A percentile compares a stretch with the other conserved stretches of the same genome.
These are phyloP conservation scores for Pipistrellus pygmaeus DNA, from an alignment of 2,797 vertebrate species.

Conservation along the genomic window DNA sequence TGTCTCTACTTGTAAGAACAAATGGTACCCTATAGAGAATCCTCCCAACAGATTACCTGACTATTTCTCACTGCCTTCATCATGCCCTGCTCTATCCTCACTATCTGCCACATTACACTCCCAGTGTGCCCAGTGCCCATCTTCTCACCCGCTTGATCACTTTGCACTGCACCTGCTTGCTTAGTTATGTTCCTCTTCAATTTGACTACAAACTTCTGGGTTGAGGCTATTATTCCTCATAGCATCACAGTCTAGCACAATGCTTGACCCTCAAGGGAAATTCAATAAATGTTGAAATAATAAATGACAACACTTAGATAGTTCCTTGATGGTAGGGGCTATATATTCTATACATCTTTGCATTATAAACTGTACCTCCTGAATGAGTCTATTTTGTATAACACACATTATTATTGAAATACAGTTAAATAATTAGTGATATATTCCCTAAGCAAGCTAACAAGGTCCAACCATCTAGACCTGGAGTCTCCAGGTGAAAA, in stretches of 20 bases:
- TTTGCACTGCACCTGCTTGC: background rate
- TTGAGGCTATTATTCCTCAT: background rate
- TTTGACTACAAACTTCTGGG: background rate
- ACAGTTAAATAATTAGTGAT: conserved; percentile 33
- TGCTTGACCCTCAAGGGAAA: background rate
- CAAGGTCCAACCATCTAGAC: background rate
- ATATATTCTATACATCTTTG: background rate
- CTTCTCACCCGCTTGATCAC: background rate
- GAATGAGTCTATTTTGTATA: background rate
- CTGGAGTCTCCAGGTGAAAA: background rate
- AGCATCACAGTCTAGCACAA: background rate
- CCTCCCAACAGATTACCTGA: background rate
- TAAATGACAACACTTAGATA: background rate
- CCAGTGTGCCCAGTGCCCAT: background rate
- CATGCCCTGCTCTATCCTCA: fast-evolving
- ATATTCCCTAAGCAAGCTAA: background rate
- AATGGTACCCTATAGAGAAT: background rate
- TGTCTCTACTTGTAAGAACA: background rate
- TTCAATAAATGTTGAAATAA: conserved; percentile 11
- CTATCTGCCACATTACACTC: background rate
- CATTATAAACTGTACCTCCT: background rate
- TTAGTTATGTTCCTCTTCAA: background rate
- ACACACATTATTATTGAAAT: background rate
- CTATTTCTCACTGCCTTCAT: background rate
- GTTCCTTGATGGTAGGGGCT: background rate